A percentile compares a stretch with the other conserved stretches of the same genome.
These are phyloP conservation scores for Nanger granti DNA, from an alignment of 2,113 vertebrate species.

Conservation along the genomic window DNA sequence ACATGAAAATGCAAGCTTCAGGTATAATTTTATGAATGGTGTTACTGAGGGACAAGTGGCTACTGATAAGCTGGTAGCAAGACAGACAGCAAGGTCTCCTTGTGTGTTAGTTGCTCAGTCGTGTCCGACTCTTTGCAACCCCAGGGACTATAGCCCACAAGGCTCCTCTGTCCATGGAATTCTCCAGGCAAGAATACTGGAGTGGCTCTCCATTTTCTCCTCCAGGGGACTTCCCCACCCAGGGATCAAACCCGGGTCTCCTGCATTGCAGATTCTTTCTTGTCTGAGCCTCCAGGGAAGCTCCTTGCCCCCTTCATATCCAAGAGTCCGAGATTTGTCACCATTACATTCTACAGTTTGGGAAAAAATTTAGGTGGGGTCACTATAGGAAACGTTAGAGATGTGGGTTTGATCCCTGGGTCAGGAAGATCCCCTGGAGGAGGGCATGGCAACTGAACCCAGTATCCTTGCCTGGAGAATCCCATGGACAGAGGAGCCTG, in stretches of 20 bases:
- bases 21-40: background rate
- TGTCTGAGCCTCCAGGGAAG: background rate
- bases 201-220: background rate
- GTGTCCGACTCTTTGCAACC: background rate
- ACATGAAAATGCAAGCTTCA: background rate
- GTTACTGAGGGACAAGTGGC: background rate
- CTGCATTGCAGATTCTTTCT: background rate
- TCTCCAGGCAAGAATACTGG: background rate
- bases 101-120: background rate
- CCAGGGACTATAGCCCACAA: background rate
- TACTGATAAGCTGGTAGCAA: background rate
- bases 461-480: background rate
- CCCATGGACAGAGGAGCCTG: background rate
- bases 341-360: background rate
- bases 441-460: background rate
- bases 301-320: background rate
- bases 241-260: background rate
- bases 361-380: background rate
- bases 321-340: background rate
- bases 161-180: background rate
- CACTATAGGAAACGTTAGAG: background rate
- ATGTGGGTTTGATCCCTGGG: background rate
- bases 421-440: background rate
- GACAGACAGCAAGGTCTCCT: background rate
- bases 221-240: background rate